Evolutionary conservation across 2,113 vertebrate genomes (phyloP), one percentile per base, ranked within the genome.

Genomic region (Cyanoderma ruficeps): DNA sequence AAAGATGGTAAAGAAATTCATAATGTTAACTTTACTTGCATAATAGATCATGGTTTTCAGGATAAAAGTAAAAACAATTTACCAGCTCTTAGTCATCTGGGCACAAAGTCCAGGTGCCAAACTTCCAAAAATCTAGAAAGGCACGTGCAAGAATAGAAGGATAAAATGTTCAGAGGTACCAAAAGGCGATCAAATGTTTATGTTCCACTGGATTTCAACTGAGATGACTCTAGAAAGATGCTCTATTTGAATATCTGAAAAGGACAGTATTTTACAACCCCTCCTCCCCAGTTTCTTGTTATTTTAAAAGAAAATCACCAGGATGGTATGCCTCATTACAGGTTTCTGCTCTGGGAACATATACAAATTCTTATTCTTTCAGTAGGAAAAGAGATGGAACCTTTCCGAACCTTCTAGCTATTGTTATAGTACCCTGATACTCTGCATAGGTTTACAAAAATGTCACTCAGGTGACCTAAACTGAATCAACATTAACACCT

Each of bases 251-350:
- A 74, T 47, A 21, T 14, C 25, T 77, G 39, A 72, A 81, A 50
- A 77, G 23, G 6, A 60, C 0, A 0, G 5, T 22, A 35, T 41
- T 20, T 80, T n/a, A 28, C 18, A 13, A 50, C 47, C 20, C 33
- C 7, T 68, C 10, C 49, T 81, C 23, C 13, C 14, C 31, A 15
- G 15, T 63, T 83, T 15, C 33, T 72, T 55, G 5, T 23, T 37
- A 76, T 37, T 39, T 85, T 47, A 22, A 42, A 89, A 74, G 74
- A 50, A 75, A 6, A 25, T 56, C 22, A 61, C 44, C 7, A 9
- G 27, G 21, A 27, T 42, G 1, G 56, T 39, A 69, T 13, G 10
- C 10, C 24, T 87, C 28, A 41, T 59, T 81, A 35, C 30, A 42
- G 22, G 11, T 35, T 76, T 44, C 49, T 46, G 46, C 25, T 59